Evolutionary conservation across 2,113 vertebrate genomes (phyloP).

Genomic region (Pyxicephalus adspersus): DNA sequence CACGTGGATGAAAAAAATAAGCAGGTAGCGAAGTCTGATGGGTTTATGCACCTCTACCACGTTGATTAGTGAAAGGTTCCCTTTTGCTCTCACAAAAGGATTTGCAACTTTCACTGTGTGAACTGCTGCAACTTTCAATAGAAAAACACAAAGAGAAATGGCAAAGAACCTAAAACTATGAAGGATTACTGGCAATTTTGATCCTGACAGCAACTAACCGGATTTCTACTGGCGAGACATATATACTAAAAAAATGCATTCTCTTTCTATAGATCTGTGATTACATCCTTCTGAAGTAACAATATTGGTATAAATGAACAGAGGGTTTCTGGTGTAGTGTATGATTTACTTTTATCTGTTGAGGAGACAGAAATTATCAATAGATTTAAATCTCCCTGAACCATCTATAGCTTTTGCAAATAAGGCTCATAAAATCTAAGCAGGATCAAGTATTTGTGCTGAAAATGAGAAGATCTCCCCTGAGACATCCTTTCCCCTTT

Average conservation of each 20-base stretch:
- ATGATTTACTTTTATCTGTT: slow-evolving; percentile 8
- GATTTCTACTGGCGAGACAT: background rate
- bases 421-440: slow-evolving; percentile 39
- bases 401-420: slow-evolving; percentile 20
- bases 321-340: background rate
- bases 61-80: too few species aligned
- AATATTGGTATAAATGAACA: background rate
- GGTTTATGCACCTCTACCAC: too few species aligned
- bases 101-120: too few species aligned
- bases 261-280: background rate
- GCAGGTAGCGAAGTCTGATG: too few species aligned
- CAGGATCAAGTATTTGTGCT: slow-evolving; percentile 29
- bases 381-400: slow-evolving; percentile 12
- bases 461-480: slow-evolving; percentile 19
- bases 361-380: slow-evolving; percentile 20
- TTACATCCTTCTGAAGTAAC: slow-evolving; percentile 18
- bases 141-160: too few species aligned
- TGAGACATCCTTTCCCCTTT: slow-evolving; percentile 9
- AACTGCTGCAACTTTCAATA: too few species aligned
- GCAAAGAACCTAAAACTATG: too few species aligned
- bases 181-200: background rate
- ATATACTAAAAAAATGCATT: background rate
- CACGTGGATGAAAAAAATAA: too few species aligned
- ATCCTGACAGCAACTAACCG: background rate
- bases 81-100: too few species aligned